These are phyloP conservation scores for Zaprionus capensis DNA, from an alignment of 1,140 invertebrate genomes.

Conservation along the genomic window DNA sequence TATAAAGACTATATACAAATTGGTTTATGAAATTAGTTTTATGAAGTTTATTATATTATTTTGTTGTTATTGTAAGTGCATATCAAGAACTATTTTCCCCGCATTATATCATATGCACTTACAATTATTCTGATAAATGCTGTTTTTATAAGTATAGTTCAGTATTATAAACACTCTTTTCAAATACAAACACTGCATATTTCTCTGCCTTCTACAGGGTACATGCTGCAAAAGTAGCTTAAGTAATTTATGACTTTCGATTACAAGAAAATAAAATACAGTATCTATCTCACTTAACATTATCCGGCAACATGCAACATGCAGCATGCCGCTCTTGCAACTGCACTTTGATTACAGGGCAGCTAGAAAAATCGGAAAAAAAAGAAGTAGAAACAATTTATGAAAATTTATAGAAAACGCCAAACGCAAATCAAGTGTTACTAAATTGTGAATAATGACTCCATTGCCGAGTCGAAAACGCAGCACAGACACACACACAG, in stretches of 20 bases:
- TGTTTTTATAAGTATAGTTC: too few relatives aligned
- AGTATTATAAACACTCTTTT: not conserved
- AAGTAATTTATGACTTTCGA: constrained; percentile 67
- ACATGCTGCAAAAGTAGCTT: constrained; percentile 17
- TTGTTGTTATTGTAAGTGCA: too few relatives aligned
- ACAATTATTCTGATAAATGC: too few relatives aligned
- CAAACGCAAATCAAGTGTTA: constrained; percentile 81
- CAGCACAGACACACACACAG: constrained; percentile 22
- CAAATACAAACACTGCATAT: too few relatives aligned
- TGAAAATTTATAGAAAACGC: constrained; percentile 75
- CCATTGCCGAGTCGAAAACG: constrained; percentile 40
- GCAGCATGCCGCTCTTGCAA: not conserved
- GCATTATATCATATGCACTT: too few relatives aligned
- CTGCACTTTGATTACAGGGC: constrained; percentile 4
- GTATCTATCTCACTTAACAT: not conserved
- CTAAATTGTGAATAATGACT: constrained; percentile 83
- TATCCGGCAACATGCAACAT: not conserved
- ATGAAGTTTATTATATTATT: too few relatives aligned
- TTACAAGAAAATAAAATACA: not conserved
- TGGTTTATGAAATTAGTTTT: too few relatives aligned
- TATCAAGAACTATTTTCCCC: too few relatives aligned
- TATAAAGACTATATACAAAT: too few relatives aligned
- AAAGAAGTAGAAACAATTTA: constrained; percentile 68
- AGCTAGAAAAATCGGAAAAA: constrained; percentile 13
- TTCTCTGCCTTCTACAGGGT: constrained; percentile 10